Evolutionary conservation across 2,113 vertebrate species (phyloP).

Genomic region (Pipra filicauda): DNA sequence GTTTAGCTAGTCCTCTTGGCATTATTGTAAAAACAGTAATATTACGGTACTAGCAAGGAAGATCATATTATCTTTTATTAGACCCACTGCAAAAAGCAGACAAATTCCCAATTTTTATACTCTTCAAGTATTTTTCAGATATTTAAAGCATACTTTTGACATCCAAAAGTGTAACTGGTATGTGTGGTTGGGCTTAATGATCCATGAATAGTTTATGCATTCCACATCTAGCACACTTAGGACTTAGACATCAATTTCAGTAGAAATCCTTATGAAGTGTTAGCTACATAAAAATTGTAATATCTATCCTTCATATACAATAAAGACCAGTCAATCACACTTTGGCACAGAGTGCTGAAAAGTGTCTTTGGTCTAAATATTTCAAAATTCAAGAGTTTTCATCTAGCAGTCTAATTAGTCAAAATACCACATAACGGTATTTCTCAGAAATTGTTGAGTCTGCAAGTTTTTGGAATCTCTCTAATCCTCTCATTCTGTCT

Average conservation of each 20-base stretch:
- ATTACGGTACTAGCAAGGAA: constrained; percentile 11
- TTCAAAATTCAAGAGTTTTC: neutral
- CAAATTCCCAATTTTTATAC: neutral
- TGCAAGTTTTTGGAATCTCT: neutral
- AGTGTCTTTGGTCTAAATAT: neutral
- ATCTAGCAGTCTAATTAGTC: neutral
- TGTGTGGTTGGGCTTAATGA: neutral
- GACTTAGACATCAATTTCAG: neutral
- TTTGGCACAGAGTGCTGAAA: neutral
- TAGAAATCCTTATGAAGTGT: neutral
- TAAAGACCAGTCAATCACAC: neutral
- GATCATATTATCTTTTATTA: neutral
- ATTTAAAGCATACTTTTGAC: neutral
- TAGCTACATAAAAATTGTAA: neutral
- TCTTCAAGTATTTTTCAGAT: neutral
- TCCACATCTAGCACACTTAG: neutral
- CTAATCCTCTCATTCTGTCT: neutral
- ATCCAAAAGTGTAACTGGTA: neutral
- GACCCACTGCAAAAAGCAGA: neutral
- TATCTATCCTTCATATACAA: neutral
- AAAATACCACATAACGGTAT: neutral
- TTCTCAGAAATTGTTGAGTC: neutral
- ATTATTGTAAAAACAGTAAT: constrained; percentile 51
- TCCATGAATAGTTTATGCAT: neutral
- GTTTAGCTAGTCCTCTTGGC: neutral